Conservation (phyloP, 2,888 invertebrate genomes). For the Anoplius nigerrimus region DNA sequence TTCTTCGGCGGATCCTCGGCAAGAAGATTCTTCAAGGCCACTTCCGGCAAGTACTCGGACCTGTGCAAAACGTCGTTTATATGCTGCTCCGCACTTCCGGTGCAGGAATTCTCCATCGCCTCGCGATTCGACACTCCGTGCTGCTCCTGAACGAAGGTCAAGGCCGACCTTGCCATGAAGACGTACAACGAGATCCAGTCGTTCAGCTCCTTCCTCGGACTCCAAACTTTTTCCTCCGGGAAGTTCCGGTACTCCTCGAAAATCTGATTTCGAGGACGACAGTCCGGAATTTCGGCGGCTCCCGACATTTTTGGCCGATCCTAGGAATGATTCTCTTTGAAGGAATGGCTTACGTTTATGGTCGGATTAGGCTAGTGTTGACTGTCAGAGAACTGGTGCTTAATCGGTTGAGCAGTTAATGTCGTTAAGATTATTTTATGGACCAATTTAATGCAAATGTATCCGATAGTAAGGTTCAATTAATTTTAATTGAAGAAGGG, state of each 20-base stretch:
- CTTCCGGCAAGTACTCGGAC: slow-evolving; percentile 37
- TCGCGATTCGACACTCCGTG: slow-evolving; percentile 36
- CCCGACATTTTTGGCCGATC: slow-evolving; percentile 12
- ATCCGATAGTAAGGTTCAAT: too few relatives aligned
- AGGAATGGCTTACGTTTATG: too few relatives aligned
- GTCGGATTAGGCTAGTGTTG: too few relatives aligned
- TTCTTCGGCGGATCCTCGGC: slow-evolving; percentile 22
- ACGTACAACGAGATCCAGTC: slow-evolving; percentile 39
- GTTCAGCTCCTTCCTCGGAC: slow-evolving; percentile 30
- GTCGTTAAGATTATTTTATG: too few relatives aligned
- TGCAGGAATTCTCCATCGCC: slow-evolving; percentile 46
- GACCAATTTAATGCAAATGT: too few relatives aligned
- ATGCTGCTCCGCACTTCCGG: slow-evolving; percentile 43
- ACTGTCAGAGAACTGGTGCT: too few relatives aligned
- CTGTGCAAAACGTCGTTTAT: slow-evolving; percentile 37
- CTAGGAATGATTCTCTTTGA: neutral
- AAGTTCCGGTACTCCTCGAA: slow-evolving; percentile 34
- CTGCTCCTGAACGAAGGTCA: slow-evolving; percentile 38
- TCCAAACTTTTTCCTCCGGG: slow-evolving; percentile 44
- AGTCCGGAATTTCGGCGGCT: slow-evolving; percentile 32
- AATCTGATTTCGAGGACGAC: neutral
- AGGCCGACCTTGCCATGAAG: slow-evolving; percentile 36
- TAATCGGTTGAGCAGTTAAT: too few relatives aligned
- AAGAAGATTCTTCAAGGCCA: slow-evolving; percentile 28
- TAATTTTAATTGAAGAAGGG: too few relatives aligned